Evolutionary conservation across 1,140 invertebrate species (phyloP), one percentile per base, ranked within the genome.

Genomic region (Bathynomus jamesi): DNA sequence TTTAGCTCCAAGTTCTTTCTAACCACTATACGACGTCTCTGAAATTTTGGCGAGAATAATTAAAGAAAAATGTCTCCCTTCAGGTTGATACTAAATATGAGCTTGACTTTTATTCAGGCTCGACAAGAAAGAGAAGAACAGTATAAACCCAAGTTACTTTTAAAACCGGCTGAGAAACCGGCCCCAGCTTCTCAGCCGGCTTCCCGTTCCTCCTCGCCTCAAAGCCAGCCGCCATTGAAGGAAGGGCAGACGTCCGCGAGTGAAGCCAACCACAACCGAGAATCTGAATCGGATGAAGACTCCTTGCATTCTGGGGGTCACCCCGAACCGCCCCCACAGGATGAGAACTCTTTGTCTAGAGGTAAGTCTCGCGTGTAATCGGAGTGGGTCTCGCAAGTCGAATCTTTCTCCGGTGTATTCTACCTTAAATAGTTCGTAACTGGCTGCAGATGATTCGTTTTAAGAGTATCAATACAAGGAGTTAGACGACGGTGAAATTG

Each of bases 51-150:
- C n/a, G n/a, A n/a, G n/a, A n/a, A n/a, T n/a, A n/a, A n/a, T n/a
- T n/a, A n/a, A n/a, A n/a, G n/a, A n/a, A n/a, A n/a, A n/a, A n/a
- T n/a, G n/a, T n/a, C n/a, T n/a, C n/a, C n/a, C n/a, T n/a, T n/a
- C n/a, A n/a, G n/a, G n/a, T n/a, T n/a, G n/a, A n/a, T n/a, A n/a
- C n/a, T n/a, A 27, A 68, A 3, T 67, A 21, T 21, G 61, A 8
- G 28, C 4, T 28, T 61, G 25, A 31, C 25, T 66, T 28, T 70
- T 4, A n/a, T 81, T 64, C 80, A 89, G 84, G 85, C 88, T 61
- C 87, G 89, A 74, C 86, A 87, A 75, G 89, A 91, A 80, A 85
- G 89, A 30, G 92, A 95, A 79, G 91, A 92, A 79, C 87, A 91
- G 79, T 92, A 94, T 81, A 89, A 88, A 80, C 93, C 93, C 3